Evolutionary conservation across 2,888 invertebrate species (phyloP), one percentile per base, ranked within the genome.

Genomic region (Polymixis flavicincta): DNA sequence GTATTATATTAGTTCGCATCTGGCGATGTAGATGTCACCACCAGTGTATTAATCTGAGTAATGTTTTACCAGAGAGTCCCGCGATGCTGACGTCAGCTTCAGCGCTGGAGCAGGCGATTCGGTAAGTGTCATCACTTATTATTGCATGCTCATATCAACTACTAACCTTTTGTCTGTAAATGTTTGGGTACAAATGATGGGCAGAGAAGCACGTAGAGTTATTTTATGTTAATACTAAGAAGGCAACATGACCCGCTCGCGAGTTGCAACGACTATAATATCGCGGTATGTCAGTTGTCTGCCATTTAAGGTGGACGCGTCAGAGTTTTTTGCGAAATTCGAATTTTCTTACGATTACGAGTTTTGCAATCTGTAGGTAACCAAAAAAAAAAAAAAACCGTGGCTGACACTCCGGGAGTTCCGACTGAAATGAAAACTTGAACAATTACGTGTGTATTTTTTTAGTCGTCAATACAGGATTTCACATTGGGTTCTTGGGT

Each of bases 91-190:
- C 14, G 85, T 86, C 4, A 91, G 87, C 22, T 91, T 84, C 76
- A 87, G 91, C 5, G 92, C 93, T 0, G 94, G 93, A 2, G 94
- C 93, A 1, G 95, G 95, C 0, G 95, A 95, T 88, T 93, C 94
- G 89, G 95, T 95, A 78, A 95, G 95, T 93, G 17, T 54, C 5
- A 17, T 13, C 14, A 17, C 0, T 25, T 64, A 25, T 22, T 67
- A 59, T 28, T 66, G 67, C 83, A 83, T 74, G 79, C 14, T 55
- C 74, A 60, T 70, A 22, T 1, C 28, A 59, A 63, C 50, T 37
- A 32, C 32, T 57, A 67, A 74, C 45, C 4, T 14, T 11, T 9
- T 0, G 0, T 37, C 25, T 19, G 14, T 22, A 19, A 60, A 54
- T 8, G 8, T 14, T 60, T 69, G 37, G 48, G 17, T 19, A 22